These are phyloP conservation scores for Cephus cinctus DNA, from an alignment of 1,140 invertebrate species.

Conservation along the genomic window DNA sequence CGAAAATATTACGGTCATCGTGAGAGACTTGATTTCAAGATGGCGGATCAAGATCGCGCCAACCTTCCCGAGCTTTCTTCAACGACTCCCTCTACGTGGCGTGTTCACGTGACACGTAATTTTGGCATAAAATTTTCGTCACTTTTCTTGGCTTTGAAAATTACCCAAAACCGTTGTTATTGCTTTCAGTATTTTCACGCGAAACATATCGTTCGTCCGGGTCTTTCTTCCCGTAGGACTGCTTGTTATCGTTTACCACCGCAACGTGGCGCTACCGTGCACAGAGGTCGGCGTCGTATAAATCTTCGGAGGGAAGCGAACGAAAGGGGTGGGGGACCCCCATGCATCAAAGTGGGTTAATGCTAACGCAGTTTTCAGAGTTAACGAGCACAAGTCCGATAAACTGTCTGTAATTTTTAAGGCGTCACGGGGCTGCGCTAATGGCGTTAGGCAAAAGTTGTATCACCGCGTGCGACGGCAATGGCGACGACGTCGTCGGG, in stretches of 20 bases:
- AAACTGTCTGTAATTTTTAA: constrained; percentile 18
- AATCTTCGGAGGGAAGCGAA: background rate
- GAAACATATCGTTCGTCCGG: background rate
- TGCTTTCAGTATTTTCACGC: background rate
- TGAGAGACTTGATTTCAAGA: background rate
- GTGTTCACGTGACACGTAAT: background rate
- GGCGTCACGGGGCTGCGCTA: background rate
- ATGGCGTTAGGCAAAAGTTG: background rate
- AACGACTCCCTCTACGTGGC: background rate
- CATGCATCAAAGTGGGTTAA: constrained; percentile 25
- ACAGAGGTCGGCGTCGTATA: background rate
- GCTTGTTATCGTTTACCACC: background rate
- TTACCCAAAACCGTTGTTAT: background rate
- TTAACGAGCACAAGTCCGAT: constrained; percentile 26
- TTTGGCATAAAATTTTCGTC: background rate
- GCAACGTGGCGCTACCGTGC: background rate
- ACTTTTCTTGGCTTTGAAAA: background rate
- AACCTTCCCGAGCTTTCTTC: background rate
- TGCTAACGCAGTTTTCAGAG: constrained; percentile 26
- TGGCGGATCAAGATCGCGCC: background rate
- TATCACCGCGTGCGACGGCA: background rate
- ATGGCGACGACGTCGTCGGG: background rate
- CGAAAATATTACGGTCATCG: background rate
- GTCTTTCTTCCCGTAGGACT: background rate
- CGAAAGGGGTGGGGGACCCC: constrained; percentile 1